Base-by-base conservation (phyloP, 92 coral and sea anemone genomes). In the Paragorgia papillata region DNA sequence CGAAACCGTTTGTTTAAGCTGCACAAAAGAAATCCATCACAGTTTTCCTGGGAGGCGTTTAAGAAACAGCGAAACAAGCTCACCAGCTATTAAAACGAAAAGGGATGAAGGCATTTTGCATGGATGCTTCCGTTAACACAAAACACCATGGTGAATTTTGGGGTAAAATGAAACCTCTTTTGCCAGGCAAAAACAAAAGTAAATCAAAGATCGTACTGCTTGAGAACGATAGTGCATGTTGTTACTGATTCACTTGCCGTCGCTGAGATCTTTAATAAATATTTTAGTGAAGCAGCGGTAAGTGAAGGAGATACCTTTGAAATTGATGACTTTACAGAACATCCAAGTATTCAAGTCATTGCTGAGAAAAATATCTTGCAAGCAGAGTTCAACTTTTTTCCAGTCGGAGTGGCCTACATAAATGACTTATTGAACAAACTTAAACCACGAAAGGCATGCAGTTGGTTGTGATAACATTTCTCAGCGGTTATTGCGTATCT, bases 111-210 rank as follows among this genome's bases (percentile, higher is more conserved):
- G n/a, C n/a, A n/a, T n/a, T n/a, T n/a, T n/a, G n/a, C n/a, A n/a
- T n/a, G n/a, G n/a, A n/a, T n/a, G n/a, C n/a, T n/a, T n/a, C n/a
- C n/a, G n/a, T n/a, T n/a, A n/a, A n/a, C n/a, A n/a, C n/a, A n/a
- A n/a, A n/a, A n/a, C n/a, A n/a, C n/a, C n/a, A n/a, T n/a, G n/a
- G n/a, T n/a, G n/a, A n/a, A 65, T 87, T 87, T 58, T 83, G 88
- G 91, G 75, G 43, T 14, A 87, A 69, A 49, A 65, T 80, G 83
- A 80, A 60, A 57, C 85, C 91, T 9, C 61, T 83, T 5, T 31
- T 73, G 53, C 88, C 88, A 50, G 75, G 73, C 20, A 73, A 63
- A 40, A 25, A 9, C 40, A 61, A 30, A 61, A 61, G 39, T 22
- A 61, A 30, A 61, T 21, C 70, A 33, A 83, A 76, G 78, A 82